A percentile compares a stretch with the other conserved stretches of the same genome.
Evolutionary conservation across 1,140 invertebrate genomes (phyloP).

Genomic region (Ceratitis capitata): DNA sequence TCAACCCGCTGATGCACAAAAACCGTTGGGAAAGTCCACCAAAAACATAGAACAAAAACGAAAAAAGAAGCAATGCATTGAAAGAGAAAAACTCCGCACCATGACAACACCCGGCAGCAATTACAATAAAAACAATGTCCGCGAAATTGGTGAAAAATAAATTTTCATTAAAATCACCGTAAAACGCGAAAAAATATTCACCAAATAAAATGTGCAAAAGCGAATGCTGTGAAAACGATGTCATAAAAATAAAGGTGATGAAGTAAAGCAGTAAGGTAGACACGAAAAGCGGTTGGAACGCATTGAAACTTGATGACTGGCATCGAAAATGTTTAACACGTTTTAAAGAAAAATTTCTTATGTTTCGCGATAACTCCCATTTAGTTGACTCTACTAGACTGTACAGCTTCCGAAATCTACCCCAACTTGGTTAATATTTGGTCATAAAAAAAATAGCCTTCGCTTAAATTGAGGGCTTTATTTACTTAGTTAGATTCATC

Average conservation of each 20-base stretch:
- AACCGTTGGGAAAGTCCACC: background rate
- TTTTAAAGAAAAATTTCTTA: too few relatives aligned
- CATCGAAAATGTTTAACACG: too few relatives aligned
- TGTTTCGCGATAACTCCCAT: too few relatives aligned
- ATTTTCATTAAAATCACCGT: background rate
- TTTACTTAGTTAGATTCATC: too few relatives aligned
- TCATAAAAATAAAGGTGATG: background rate
- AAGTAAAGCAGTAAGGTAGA: background rate
- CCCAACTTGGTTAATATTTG: too few relatives aligned
- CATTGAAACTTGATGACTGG: too few relatives aligned
- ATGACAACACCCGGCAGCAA: background rate
- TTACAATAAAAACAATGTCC: background rate
- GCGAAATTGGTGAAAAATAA: background rate
- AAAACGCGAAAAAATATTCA: background rate
- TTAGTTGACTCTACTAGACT: too few relatives aligned
- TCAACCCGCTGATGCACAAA: conserved; percentile 1
- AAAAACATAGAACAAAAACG: background rate
- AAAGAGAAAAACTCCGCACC: background rate
- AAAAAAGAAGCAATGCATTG: too few relatives aligned
- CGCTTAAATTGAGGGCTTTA: too few relatives aligned
- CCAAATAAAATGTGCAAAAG: background rate
- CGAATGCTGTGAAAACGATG: background rate
- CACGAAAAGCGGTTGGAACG: too few relatives aligned
- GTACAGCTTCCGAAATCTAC: too few relatives aligned
- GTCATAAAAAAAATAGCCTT: too few relatives aligned